These are phyloP conservation scores for Lochmaea crataegi DNA, from an alignment of 2,888 invertebrate species.

Conservation along the genomic window DNA sequence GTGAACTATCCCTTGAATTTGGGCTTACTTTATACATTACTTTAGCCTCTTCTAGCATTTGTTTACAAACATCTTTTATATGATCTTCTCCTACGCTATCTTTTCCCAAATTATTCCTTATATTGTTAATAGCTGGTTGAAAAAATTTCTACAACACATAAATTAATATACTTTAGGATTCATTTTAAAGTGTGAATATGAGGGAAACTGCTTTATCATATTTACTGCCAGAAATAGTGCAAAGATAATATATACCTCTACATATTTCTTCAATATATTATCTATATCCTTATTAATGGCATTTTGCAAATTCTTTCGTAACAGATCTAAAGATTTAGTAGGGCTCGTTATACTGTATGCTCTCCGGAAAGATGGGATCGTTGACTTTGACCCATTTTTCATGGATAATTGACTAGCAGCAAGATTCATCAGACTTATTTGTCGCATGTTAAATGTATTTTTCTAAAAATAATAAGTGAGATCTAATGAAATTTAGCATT, in stretches of 20 bases:
- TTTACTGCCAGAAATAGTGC: neutral
- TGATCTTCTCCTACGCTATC: slow-evolving; percentile 82
- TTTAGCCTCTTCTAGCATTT: slow-evolving; percentile 84
- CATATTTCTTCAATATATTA: slow-evolving; percentile 80
- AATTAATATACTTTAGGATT: neutral
- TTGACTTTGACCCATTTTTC: slow-evolving; percentile 67
- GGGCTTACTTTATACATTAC: slow-evolving; percentile 72
- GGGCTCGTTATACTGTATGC: slow-evolving; percentile 66
- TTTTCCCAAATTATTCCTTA: slow-evolving; percentile 79
- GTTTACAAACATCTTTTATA: slow-evolving; percentile 78
- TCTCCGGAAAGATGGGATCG: slow-evolving; percentile 61
- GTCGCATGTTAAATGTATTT: slow-evolving; percentile 75
- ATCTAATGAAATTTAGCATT: neutral
- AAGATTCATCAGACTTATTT: slow-evolving; percentile 79
- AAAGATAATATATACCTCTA: slow-evolving; percentile 69
- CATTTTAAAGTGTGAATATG: neutral
- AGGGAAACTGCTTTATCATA: neutral
- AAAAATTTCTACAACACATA: slow-evolving; percentile 75
- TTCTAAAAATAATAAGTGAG: slow-evolving; percentile 58
- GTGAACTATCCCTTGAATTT: slow-evolving; percentile 65
- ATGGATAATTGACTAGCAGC: slow-evolving; percentile 72
- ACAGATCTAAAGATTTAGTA: slow-evolving; percentile 74
- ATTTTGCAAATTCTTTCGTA: slow-evolving; percentile 81
- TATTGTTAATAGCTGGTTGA: slow-evolving; percentile 82
- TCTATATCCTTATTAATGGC: slow-evolving; percentile 83